A percentile compares a stretch with the other conserved stretches of the same genome.
Conservation (phyloP, 2,888 invertebrate species). For the Myathropa florea region DNA sequence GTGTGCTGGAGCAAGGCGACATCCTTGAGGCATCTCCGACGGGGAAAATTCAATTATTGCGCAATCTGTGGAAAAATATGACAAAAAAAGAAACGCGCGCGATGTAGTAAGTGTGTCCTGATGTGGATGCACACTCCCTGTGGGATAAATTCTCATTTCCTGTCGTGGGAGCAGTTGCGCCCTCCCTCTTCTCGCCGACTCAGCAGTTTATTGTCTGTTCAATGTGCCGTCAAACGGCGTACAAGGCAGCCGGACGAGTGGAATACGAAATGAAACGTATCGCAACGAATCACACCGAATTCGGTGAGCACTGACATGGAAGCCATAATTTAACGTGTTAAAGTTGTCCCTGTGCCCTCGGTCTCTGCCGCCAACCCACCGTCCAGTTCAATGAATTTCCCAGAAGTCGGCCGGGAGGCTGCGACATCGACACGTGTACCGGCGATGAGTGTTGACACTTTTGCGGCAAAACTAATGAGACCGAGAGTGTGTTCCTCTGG, state of each 20-base stretch:
- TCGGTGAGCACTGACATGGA: conserved; percentile 29
- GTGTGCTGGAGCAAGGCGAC: neutral
- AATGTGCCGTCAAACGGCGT: conserved; percentile 37
- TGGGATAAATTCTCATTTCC: conserved; percentile 23
- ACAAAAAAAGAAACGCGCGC: neutral
- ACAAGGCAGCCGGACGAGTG: conserved; percentile 7
- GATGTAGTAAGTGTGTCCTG: conserved; percentile 15
- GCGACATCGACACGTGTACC: conserved; percentile 44
- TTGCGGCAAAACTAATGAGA: conserved; percentile 15
- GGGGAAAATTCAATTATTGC: conserved; percentile 57
- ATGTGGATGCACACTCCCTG: conserved; percentile 27
- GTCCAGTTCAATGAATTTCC: neutral
- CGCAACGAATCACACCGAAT: conserved; percentile 5
- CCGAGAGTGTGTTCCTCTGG: neutral
- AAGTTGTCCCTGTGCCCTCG: neutral
- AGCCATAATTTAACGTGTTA: conserved; percentile 46
- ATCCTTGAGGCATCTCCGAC: neutral
- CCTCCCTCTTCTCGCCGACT: neutral
- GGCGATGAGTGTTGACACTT: conserved; percentile 47
- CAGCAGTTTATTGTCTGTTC: conserved; percentile 48
- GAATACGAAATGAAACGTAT: conserved; percentile 14
- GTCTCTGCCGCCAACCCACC: neutral
- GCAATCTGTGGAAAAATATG: conserved; percentile 53
- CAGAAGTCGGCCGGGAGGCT: neutral
- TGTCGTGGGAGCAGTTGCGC: neutral